A percentile compares a stretch with the other conserved stretches of the same genome.
Evolutionary conservation across 2,797 vertebrate genomes (phyloP).

Genomic region (Spinus pinus): DNA sequence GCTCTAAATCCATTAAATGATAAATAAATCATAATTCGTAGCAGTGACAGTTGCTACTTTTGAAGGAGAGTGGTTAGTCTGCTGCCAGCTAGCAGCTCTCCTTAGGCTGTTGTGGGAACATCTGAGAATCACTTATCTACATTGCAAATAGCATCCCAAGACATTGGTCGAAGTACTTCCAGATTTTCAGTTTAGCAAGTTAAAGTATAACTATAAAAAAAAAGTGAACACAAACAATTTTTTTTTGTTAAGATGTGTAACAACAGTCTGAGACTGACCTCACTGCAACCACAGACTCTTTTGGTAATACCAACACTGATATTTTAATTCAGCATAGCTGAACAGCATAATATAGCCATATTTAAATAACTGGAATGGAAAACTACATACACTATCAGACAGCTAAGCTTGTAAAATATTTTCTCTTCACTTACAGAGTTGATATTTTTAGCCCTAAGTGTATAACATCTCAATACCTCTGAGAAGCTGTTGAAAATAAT

Average conservation of each 20-base stretch:
- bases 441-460: background rate
- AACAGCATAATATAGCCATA: background rate
- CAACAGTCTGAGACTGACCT: background rate
- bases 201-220: background rate
- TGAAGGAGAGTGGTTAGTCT: background rate
- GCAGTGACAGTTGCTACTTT: background rate
- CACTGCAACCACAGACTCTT: background rate
- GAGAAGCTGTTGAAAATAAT: background rate
- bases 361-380: background rate
- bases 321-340: background rate
- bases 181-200: background rate
- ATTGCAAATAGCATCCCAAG: background rate
- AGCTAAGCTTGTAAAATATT: background rate
- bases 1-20: conserved; percentile 47
- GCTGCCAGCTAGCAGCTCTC: background rate
- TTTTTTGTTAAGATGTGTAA: background rate
- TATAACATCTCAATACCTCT: background rate
- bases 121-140: background rate
- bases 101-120: background rate
- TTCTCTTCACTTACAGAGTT: background rate
- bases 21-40: conserved; percentile 23
- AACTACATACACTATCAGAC: background rate
- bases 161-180: background rate
- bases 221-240: background rate
- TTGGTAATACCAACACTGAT: background rate